These are phyloP conservation scores for Onychorhynchus coronatus DNA, from an alignment of 2,113 vertebrate genomes.

Conservation along the genomic window DNA sequence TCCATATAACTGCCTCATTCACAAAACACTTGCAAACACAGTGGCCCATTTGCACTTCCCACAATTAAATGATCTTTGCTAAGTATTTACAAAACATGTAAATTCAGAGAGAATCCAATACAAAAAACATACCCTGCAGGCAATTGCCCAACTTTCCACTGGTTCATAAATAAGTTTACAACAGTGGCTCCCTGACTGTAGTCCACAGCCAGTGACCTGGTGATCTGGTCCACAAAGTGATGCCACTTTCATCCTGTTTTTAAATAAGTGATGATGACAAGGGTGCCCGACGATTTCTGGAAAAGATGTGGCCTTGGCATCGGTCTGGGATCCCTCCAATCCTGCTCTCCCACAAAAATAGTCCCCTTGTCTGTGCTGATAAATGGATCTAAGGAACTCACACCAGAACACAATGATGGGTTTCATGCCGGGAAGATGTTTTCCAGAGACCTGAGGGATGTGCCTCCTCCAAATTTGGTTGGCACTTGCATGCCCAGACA, in stretches of 20 bases:
- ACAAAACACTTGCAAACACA: background rate
- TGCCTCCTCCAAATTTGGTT: background rate
- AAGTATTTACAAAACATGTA: background rate
- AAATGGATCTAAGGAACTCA: background rate
- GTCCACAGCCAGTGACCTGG: background rate
- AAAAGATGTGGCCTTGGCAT: background rate
- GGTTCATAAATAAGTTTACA: background rate
- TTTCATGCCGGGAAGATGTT: background rate
- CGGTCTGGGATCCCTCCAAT: background rate
- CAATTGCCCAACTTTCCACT: background rate
- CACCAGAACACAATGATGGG: background rate
- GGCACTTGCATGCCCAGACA: background rate
- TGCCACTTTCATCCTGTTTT: background rate
- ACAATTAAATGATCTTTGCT: background rate
- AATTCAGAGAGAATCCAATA: background rate
- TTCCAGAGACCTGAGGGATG: background rate
- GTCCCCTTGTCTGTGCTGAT: background rate
- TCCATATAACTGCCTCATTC: background rate
- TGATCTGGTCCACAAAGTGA: background rate
- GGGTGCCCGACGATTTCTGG: background rate
- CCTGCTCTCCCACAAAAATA: background rate
- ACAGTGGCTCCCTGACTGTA: background rate
- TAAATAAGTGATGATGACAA: background rate
- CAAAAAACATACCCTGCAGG: background rate
- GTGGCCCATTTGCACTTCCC: background rate